Percentiles rank a stretch among this genome's conserved stretches.
These are phyloP conservation scores for Rhyacophila evoluta DNA, from an alignment of 2,888 invertebrate species.

Conservation along the genomic window DNA sequence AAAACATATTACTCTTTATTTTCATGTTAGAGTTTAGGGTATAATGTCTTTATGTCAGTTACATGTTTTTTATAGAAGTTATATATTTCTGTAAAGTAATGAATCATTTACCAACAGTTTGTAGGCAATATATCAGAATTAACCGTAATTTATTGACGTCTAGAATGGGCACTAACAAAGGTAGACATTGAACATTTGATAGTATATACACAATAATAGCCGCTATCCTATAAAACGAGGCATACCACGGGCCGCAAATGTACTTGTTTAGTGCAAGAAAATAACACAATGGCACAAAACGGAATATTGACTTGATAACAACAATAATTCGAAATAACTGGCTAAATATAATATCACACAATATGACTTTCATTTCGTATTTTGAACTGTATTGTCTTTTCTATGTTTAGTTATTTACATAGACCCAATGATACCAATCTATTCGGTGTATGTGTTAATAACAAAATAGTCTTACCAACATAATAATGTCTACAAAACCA, in stretches of 20 bases:
- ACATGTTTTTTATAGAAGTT: too few species aligned
- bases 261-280: conserved; percentile 20
- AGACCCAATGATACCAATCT: not conserved
- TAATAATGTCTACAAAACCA: too few species aligned
- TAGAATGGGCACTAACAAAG: not conserved
- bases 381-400: conserved; percentile 31
- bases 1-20: too few species aligned
- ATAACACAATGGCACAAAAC: conserved; percentile 24
- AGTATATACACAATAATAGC: not conserved
- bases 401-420: conserved; percentile 39
- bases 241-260: not conserved
- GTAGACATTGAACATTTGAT: not conserved
- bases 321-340: conserved; percentile 25
- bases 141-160: not conserved
- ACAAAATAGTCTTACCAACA: not conserved
- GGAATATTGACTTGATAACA: conserved; percentile 26
- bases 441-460: not conserved
- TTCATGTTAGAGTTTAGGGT: too few species aligned
- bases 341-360: not conserved
- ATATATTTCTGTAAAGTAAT: not conserved
- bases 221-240: not conserved
- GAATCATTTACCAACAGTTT: not conserved
- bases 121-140: not conserved
- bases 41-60: too few species aligned
- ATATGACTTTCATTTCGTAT: not conserved